These are phyloP conservation scores for Diarsia dahlii DNA, from an alignment of 2,888 invertebrate genomes.

Conservation along the genomic window DNA sequence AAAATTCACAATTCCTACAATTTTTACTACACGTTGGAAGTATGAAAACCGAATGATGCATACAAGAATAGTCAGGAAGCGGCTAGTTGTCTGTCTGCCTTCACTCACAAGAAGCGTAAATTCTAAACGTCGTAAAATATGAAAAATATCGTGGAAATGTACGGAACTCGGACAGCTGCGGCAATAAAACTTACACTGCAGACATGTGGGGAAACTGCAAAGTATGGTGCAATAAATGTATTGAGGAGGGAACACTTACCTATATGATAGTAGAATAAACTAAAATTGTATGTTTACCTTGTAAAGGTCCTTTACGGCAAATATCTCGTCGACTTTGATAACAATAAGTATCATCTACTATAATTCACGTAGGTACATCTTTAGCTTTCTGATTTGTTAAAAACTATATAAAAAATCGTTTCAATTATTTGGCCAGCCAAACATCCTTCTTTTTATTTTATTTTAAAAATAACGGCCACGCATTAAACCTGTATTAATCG, in stretches of 20 bases:
- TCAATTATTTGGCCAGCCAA: neutral
- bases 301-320: too few species aligned
- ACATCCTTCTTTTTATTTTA: neutral
- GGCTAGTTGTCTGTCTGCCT: slow-evolving; percentile 63
- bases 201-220: slow-evolving; percentile 72
- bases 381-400: too few species aligned
- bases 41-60: slow-evolving; percentile 54
- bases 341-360: too few species aligned
- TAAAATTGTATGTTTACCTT: too few species aligned
- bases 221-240: slow-evolving; percentile 58
- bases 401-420: too few species aligned
- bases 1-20: slow-evolving; percentile 56
- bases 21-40: slow-evolving; percentile 45
- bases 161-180: slow-evolving; percentile 66
- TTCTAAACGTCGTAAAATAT: slow-evolving; percentile 89
- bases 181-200: slow-evolving; percentile 79
- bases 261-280: too few species aligned
- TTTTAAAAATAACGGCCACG: too few species aligned
- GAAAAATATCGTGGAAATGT: slow-evolving; percentile 83
- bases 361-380: too few species aligned
- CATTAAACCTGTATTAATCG: too few species aligned
- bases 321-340: too few species aligned
- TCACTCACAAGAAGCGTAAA: slow-evolving; percentile 80
- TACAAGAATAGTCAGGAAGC: slow-evolving; percentile 68
- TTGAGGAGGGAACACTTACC: slow-evolving; percentile 18